Percentiles rank a stretch among this genome's conserved stretches.
Conservation (phyloP, 2,113 vertebrate species). For the Peucedramus taeniatus region DNA sequence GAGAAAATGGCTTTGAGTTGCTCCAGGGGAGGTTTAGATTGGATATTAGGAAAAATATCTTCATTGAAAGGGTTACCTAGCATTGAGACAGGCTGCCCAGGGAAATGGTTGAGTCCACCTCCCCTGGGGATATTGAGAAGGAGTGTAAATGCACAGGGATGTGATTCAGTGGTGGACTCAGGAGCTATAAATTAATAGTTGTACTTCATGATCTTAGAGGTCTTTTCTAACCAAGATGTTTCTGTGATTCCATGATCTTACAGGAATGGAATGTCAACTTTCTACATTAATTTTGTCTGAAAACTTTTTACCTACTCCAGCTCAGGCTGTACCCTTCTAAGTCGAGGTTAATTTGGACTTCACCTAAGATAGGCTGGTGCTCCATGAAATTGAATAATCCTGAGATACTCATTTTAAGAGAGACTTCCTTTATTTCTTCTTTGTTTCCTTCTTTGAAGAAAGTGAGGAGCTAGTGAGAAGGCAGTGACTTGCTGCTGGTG, state of each 20-base stretch:
- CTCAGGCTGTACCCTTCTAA: not conserved
- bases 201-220: not conserved
- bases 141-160: not conserved
- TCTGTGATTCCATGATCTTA: not conserved
- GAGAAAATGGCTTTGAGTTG: not conserved
- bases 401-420: not conserved
- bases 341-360: not conserved
- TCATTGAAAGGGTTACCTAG: not conserved
- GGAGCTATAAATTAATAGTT: not conserved
- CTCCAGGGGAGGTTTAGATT: not conserved
- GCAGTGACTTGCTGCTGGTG: not conserved
- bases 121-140: not conserved
- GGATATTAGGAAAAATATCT: not conserved
- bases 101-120: not conserved
- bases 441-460: not conserved
- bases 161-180: not conserved
- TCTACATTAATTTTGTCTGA: not conserved
- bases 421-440: not conserved
- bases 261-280: not conserved
- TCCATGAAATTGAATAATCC: not conserved
- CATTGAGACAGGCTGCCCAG: not conserved
- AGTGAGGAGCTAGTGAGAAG: not conserved
- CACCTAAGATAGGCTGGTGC: not conserved
- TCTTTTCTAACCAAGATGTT: not conserved
- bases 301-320: not conserved